phyloP scores from a whole-genome alignment of 1,140 invertebrate species.

The Cherax quadricarinatus region DNA sequence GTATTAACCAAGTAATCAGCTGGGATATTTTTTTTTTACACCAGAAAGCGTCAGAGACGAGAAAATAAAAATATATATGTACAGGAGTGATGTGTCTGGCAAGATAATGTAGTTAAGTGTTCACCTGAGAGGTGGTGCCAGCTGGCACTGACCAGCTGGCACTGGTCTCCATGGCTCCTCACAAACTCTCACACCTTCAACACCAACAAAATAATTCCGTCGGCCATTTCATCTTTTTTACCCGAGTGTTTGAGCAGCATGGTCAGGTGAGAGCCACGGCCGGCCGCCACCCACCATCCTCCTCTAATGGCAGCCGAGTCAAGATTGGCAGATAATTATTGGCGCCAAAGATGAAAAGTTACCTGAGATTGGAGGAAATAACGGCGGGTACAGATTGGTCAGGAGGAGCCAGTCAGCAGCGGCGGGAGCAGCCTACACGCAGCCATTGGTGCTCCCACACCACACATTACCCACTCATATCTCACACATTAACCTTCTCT shows the following conservation, averaged over 20 bases:
- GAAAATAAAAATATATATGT: too few relatives aligned
- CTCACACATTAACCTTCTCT: not conserved
- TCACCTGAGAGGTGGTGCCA: too few relatives aligned
- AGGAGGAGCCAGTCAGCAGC: constrained; percentile 66
- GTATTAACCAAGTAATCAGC: too few relatives aligned
- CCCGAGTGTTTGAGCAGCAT: too few relatives aligned
- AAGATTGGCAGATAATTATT: constrained; percentile 72
- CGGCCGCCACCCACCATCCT: constrained; percentile 1
- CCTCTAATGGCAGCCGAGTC: constrained; percentile 40
- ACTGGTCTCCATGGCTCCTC: too few relatives aligned
- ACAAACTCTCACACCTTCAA: too few relatives aligned
- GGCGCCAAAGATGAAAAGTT: constrained; percentile 71
- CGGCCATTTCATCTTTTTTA: constrained; percentile 46
- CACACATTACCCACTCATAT: not conserved
- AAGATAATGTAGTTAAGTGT: too few relatives aligned
- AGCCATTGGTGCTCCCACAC: constrained; percentile 47
- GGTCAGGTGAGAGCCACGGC: not conserved
- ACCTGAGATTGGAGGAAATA: constrained; percentile 71
- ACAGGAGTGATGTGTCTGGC: too few relatives aligned
- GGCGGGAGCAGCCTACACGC: constrained; percentile 64
- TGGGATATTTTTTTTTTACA: too few relatives aligned
- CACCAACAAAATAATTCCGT: constrained; percentile 11
- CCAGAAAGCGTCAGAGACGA: too few relatives aligned
- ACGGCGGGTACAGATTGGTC: constrained; percentile 70
- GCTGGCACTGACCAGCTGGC: too few relatives aligned